These are phyloP conservation scores for Cyprinella venusta DNA, from an alignment of 2,797 vertebrate genomes.

Conservation along the genomic window DNA sequence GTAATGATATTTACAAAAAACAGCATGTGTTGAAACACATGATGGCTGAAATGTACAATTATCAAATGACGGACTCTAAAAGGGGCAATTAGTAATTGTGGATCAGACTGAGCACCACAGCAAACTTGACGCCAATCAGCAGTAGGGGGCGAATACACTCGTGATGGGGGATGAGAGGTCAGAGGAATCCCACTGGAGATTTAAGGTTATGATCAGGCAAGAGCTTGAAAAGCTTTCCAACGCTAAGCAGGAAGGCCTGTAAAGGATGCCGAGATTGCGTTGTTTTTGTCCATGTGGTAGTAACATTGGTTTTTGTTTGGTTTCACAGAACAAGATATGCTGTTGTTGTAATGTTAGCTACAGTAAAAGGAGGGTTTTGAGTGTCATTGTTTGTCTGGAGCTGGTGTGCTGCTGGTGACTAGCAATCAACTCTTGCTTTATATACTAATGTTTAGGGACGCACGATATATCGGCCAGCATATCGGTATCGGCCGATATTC, in stretches of 20 bases:
- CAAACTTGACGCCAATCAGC: neutral
- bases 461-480: too few relatives aligned
- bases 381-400: neutral
- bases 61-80: neutral
- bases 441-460: too few relatives aligned
- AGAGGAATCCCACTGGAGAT: too few relatives aligned
- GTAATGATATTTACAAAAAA: conserved; percentile 1
- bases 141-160: neutral
- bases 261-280: neutral
- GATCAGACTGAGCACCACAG: neutral
- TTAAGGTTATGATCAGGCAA: neutral
- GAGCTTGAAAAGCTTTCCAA: neutral
- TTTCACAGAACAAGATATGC: too few relatives aligned
- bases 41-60: conserved; percentile 4
- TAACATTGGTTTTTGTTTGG: too few relatives aligned
- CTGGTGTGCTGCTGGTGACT: too few relatives aligned
- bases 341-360: too few relatives aligned
- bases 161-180: neutral
- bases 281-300: neutral
- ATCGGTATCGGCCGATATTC: too few relatives aligned
- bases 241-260: too few relatives aligned
- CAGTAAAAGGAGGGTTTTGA: too few relatives aligned
- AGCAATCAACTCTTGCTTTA: too few relatives aligned
- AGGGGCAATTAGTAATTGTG: neutral
- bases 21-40: neutral